A percentile compares a stretch with the other conserved stretches of the same genome.
Evolutionary conservation across 1,140 invertebrate genomes (phyloP).

Genomic region (Atta cephalotes): DNA sequence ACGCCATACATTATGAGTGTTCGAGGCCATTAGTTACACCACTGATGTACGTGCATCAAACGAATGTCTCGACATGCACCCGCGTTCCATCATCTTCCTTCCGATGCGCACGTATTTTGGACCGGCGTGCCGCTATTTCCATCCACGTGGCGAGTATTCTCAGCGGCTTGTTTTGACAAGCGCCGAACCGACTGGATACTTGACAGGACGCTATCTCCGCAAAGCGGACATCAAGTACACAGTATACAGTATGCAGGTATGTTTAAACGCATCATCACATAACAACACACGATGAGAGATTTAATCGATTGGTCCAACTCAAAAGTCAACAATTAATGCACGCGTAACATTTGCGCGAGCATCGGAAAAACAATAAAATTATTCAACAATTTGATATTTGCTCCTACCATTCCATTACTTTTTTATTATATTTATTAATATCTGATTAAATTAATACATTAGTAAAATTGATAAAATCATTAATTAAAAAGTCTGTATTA

Average conservation of each 20-base stretch:
- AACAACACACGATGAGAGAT: slow-evolving; percentile 31
- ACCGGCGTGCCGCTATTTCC: slow-evolving; percentile 68
- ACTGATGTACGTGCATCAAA: slow-evolving; percentile 60
- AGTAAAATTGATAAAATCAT: neutral
- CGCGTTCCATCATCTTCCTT: slow-evolving; percentile 69
- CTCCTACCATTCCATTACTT: neutral
- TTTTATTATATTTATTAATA: slow-evolving; percentile 6
- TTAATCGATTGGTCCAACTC: slow-evolving; percentile 14
- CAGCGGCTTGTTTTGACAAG: slow-evolving; percentile 65
- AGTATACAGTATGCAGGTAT: slow-evolving; percentile 21
- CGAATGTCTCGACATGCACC: slow-evolving; percentile 39
- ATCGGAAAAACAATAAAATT: neutral
- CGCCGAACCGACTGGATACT: slow-evolving; percentile 59
- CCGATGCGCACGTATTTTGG: slow-evolving; percentile 71
- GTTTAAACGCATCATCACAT: slow-evolving; percentile 48
- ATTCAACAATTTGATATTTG: slow-evolving; percentile 1
- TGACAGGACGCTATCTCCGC: slow-evolving; percentile 54
- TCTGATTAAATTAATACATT: neutral
- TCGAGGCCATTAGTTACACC: slow-evolving; percentile 50
- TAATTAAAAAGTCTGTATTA: neutral
- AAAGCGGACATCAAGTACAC: slow-evolving; percentile 53
- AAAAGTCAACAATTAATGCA: slow-evolving; percentile 33
- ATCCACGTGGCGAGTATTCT: slow-evolving; percentile 66
- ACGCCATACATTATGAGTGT: neutral
- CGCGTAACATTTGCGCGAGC: slow-evolving; percentile 1